These are phyloP conservation scores for Phaonia tiefii DNA, from an alignment of 2,888 invertebrate species.

Conservation along the genomic window DNA sequence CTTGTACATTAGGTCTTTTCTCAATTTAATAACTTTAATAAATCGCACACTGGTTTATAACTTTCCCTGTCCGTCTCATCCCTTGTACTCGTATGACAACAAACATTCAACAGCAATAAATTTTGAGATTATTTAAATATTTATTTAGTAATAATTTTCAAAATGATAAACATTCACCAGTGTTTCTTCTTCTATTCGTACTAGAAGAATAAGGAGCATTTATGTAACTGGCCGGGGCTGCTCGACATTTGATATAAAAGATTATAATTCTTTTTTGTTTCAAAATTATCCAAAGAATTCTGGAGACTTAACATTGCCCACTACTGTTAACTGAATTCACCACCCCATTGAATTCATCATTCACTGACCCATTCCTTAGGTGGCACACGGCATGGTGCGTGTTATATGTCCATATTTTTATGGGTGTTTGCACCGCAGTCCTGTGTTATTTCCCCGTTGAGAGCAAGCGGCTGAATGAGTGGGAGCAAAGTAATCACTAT, in stretches of 20 bases:
- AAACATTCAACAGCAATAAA: slow-evolving; percentile 25
- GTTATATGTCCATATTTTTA: slow-evolving; percentile 1
- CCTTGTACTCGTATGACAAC: neutral
- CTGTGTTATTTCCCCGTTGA: slow-evolving; percentile 7
- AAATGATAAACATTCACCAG: slow-evolving; percentile 44
- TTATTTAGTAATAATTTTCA: slow-evolving; percentile 43
- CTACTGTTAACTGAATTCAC: neutral
- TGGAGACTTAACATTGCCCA: slow-evolving; percentile 5
- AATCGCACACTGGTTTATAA: slow-evolving; percentile 1
- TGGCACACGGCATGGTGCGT: slow-evolving; percentile 27
- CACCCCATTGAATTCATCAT: slow-evolving; percentile 7
- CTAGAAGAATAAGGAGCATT: neutral
- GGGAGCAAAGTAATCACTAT: slow-evolving; percentile 49
- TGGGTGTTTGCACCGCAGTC: neutral
- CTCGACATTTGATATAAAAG: slow-evolving; percentile 23
- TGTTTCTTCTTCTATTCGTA: too few species aligned
- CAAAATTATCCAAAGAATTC: slow-evolving; percentile 25
- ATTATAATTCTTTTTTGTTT: slow-evolving; percentile 28
- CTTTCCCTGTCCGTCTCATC: neutral
- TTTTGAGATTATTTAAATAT: slow-evolving; percentile 45
- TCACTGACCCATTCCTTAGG: neutral
- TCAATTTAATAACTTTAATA: slow-evolving; percentile 17
- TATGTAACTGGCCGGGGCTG: neutral
- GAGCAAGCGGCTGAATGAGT: slow-evolving; percentile 32
- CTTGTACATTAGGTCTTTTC: too few species aligned